phyloP scores from a whole-genome alignment of 2,113 vertebrate species.

The Diadophis punctatus region DNA sequence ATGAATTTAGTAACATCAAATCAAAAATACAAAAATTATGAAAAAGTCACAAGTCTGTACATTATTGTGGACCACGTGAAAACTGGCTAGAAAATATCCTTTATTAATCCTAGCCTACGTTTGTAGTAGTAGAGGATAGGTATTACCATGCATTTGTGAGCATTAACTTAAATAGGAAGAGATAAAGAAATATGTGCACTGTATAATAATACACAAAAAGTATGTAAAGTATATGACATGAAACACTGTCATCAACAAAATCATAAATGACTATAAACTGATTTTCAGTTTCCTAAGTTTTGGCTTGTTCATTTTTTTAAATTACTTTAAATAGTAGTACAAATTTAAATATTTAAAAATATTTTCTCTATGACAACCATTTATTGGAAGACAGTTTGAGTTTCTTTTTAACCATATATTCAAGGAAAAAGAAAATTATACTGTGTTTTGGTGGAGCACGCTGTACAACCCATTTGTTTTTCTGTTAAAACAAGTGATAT shows the following conservation, averaged over 20 bases:
- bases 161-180: slow-evolving; percentile 53
- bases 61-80: slow-evolving; percentile 72
- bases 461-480: slow-evolving; percentile 42
- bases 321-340: slow-evolving; percentile 68
- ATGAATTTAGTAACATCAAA: slow-evolving; percentile 77
- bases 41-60: slow-evolving; percentile 76
- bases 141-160: slow-evolving; percentile 67
- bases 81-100: slow-evolving; percentile 71
- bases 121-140: slow-evolving; percentile 58
- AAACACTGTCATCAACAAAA: slow-evolving; percentile 47
- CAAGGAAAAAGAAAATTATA: slow-evolving; percentile 55
- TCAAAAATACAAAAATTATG: slow-evolving; percentile 74
- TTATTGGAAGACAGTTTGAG: slow-evolving; percentile 68
- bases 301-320: slow-evolving; percentile 56
- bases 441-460: slow-evolving; percentile 51
- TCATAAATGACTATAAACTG: slow-evolving; percentile 49
- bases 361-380: slow-evolving; percentile 60
- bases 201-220: slow-evolving; percentile 50
- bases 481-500: slow-evolving; percentile 21
- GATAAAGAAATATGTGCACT: slow-evolving; percentile 55
- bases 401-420: slow-evolving; percentile 56
- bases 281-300: slow-evolving; percentile 53
- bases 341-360: slow-evolving; percentile 71
- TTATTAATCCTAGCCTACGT: slow-evolving; percentile 65
- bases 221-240: slow-evolving; percentile 46